A percentile compares a stretch with the other conserved stretches of the same genome.
phyloP scores from a whole-genome alignment of 2,113 vertebrate genomes.

The Toxotes jaculatrix region DNA sequence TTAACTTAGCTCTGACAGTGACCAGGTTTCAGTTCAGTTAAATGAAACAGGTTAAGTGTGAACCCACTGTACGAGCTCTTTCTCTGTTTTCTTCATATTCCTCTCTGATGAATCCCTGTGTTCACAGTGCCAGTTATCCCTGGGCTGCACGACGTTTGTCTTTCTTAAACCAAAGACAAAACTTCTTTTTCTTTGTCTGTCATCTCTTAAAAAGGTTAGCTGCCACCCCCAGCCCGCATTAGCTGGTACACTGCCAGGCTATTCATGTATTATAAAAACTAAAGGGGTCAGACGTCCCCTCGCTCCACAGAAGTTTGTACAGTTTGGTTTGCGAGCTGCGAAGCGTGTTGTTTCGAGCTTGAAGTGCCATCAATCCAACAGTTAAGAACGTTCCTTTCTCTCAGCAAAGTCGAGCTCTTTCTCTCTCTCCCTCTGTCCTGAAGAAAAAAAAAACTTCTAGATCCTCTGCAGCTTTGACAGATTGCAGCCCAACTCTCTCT shows the following conservation, averaged over 20 bases:
- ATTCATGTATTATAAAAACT: background rate
- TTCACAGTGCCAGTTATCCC: background rate
- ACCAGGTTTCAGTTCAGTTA: too few species aligned
- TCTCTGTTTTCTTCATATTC: too few species aligned
- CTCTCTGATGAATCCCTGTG: too few species aligned
- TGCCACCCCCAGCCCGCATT: slow-evolving; percentile 26
- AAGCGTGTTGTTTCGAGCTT: slow-evolving; percentile 3
- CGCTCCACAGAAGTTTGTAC: slow-evolving; percentile 31
- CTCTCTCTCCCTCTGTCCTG: slow-evolving; percentile 15
- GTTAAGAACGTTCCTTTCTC: slow-evolving; percentile 50
- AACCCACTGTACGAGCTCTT: background rate
- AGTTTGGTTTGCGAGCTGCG: slow-evolving; percentile 12
- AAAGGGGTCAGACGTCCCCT: slow-evolving; percentile 59
- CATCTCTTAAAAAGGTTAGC: slow-evolving; percentile 26
- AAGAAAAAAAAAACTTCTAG: slow-evolving; percentile 30
- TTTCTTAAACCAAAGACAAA: background rate
- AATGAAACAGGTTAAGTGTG: too few species aligned
- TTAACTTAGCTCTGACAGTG: too few species aligned
- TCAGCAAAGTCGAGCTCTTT: slow-evolving; percentile 44
- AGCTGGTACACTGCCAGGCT: slow-evolving; percentile 37
- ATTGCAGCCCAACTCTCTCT: slow-evolving; percentile 48
- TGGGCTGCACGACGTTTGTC: background rate
- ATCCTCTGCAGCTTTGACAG: slow-evolving; percentile 52
- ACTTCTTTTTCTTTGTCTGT: background rate
- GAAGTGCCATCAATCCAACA: slow-evolving; percentile 43